Conservation (phyloP, 2,113 vertebrate species). For the Eolophus roseicapilla region DNA sequence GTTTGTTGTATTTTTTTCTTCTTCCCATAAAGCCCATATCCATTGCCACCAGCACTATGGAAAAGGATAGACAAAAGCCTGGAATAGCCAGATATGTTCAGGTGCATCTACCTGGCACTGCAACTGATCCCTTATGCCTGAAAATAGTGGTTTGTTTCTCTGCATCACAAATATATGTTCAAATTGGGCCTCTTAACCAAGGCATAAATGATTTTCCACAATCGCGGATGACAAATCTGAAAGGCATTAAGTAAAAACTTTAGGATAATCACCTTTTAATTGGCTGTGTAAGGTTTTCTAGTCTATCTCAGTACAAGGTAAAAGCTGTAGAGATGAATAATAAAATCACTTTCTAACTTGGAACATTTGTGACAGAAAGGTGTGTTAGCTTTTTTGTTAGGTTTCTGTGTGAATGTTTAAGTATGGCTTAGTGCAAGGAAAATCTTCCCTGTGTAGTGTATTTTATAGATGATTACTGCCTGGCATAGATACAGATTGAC, state of each 20-base stretch:
- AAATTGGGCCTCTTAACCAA: neutral
- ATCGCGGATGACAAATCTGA: neutral
- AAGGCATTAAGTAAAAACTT: neutral
- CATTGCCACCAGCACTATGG: neutral
- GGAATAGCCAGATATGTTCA: neutral
- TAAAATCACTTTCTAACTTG: neutral
- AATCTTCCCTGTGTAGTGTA: neutral
- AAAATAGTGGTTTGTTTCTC: neutral
- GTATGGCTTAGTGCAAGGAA: neutral
- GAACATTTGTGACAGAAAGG: neutral
- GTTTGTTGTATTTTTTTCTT: neutral
- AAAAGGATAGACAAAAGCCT: neutral
- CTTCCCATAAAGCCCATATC: neutral
- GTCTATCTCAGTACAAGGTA: neutral
- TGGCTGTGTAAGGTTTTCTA: neutral
- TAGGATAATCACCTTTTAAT: neutral
- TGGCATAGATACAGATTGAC: neutral
- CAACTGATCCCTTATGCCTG: neutral
- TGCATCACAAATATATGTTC: neutral
- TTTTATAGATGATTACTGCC: neutral
- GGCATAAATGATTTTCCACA: neutral
- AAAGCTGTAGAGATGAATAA: neutral
- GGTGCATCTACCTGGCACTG: neutral
- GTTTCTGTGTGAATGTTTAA: neutral
- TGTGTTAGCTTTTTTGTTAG: neutral